Evolutionary conservation across 2,113 vertebrate species (phyloP).

Genomic region (Dromaius novaehollandiae): DNA sequence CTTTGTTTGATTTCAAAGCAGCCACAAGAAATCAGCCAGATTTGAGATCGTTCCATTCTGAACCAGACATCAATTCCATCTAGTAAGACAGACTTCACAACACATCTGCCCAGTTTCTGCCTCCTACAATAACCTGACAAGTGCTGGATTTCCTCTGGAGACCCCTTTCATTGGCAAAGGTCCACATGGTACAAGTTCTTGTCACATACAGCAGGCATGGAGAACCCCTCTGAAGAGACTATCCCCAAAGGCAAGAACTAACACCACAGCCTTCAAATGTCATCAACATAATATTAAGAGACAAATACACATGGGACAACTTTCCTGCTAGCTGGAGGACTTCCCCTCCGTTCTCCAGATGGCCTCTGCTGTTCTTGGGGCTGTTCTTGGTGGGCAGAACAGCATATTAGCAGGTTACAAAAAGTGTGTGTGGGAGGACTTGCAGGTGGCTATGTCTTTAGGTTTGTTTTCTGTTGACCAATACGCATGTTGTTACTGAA

Average conservation of each 20-base stretch:
- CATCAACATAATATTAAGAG: neutral
- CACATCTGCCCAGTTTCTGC: neutral
- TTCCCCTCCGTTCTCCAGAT: neutral
- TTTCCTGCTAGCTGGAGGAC: neutral
- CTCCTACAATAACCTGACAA: neutral
- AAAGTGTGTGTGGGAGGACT: neutral
- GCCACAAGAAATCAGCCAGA: neutral
- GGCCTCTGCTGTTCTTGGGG: no score
- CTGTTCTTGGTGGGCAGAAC: neutral
- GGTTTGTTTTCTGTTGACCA: neutral
- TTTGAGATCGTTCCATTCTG: neutral
- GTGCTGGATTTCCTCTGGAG: neutral
- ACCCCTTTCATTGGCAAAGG: neutral
- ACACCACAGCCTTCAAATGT: fast-evolving
- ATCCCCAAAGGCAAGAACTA: neutral
- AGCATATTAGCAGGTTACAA: neutral
- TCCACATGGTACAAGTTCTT: neutral
- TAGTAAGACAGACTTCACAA: neutral
- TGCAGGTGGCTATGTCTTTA: neutral
- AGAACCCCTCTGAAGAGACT: neutral
- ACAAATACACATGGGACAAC: neutral
- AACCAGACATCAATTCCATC: neutral
- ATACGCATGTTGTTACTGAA: fast-evolving
- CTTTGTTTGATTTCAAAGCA: neutral
- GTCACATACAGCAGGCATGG: neutral